Base-by-base conservation (phyloP, 2,888 invertebrate species). In the Drosophila prostipennis region DNA sequence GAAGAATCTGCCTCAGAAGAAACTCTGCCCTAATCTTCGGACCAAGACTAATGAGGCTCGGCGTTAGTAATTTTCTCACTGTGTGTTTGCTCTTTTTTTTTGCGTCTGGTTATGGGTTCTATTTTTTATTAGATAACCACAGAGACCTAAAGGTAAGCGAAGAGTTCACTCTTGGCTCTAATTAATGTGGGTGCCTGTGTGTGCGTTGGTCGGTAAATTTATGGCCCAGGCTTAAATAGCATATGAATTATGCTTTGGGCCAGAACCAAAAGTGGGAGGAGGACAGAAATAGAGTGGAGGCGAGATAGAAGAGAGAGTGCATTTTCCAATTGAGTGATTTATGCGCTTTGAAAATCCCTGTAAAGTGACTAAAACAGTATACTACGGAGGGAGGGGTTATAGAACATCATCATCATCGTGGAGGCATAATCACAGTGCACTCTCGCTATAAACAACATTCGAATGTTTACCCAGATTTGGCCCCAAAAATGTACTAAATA, bases 281-380 rank as follows among this genome's bases (percentile, higher is more conserved):
- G 10, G 4, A 19, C 8, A 32, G n/a, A 48, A 45, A 19, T 23
- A 32, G 14, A 26, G 48, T 48, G 48, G 36, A 40, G 53, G 54
- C 45, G 40, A 49, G 49, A 37, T 60, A 60, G 39, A 51, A 48
- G 48, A 51, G 74, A 45, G 26, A 75, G 78, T 70, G 72, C 74
- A 76, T 78, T 83, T 84, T 88, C 87, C 84, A 83, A 84, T 88
- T 88, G 89, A 84, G 84, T 84, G 84, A 84, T 88, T 84, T 84
- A 88, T 84, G 88, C 78, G 75, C 70, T 80, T 74, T 78, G 78
- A 77, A 81, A 82, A 81, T 84, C 82, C 48, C 72, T 71, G 67
- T 70, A 76, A 74, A 81, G 67, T 76, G 86, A 69, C 69, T 73
- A 63, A 72, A 71, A 64, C 51, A 54, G 29, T 32, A 16, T 32